A percentile compares a stretch with the other conserved stretches of the same genome.
Evolutionary conservation across 2,797 vertebrate species (phyloP).

Genomic region (Pseudochromis fuscus): DNA sequence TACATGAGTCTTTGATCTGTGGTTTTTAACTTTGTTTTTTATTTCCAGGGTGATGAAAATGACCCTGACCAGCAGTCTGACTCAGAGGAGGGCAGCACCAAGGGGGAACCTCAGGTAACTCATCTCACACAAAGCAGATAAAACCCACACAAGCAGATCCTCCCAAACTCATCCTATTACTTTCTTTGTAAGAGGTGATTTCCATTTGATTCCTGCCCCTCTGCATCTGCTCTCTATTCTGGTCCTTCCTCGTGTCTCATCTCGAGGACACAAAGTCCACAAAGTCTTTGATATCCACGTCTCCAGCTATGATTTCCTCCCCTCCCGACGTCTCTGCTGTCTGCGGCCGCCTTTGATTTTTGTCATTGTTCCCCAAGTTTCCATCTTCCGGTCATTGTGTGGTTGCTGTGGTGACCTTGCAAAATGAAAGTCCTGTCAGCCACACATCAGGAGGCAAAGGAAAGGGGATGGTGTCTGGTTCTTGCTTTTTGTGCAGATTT

Average conservation of each 20-base stretch:
- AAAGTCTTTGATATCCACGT: slow-evolving; percentile 54
- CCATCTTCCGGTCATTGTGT: slow-evolving; percentile 72
- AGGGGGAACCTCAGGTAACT: slow-evolving; percentile 91
- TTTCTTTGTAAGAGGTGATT: neutral
- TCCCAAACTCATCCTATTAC: neutral
- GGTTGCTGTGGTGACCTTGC: slow-evolving; percentile 38
- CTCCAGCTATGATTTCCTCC: slow-evolving; percentile 40
- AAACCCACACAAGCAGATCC: slow-evolving; percentile 35
- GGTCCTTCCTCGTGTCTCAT: slow-evolving; percentile 7
- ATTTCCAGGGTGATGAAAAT: slow-evolving; percentile 94
- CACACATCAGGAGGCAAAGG: slow-evolving; percentile 34
- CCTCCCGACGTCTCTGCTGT: slow-evolving; percentile 19
- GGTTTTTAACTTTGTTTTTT: neutral
- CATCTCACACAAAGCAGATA: slow-evolving; percentile 1
- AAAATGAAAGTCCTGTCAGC: slow-evolving; percentile 14
- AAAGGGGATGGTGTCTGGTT: slow-evolving; percentile 6
- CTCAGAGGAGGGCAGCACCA: slow-evolving; percentile 93
- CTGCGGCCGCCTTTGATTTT: slow-evolving; percentile 48
- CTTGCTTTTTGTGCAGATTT: neutral
- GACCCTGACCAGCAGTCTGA: slow-evolving; percentile 95
- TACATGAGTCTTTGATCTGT: slow-evolving; percentile 32
- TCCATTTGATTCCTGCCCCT: slow-evolving; percentile 19
- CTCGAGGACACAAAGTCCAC: slow-evolving; percentile 37
- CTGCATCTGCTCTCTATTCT: slow-evolving; percentile 17
- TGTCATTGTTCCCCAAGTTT: slow-evolving; percentile 18